A percentile compares a stretch with the other conserved stretches of the same genome.
These are phyloP conservation scores for Castor canadensis DNA, from an alignment of 2,113 vertebrate genomes.

Conservation along the genomic window DNA sequence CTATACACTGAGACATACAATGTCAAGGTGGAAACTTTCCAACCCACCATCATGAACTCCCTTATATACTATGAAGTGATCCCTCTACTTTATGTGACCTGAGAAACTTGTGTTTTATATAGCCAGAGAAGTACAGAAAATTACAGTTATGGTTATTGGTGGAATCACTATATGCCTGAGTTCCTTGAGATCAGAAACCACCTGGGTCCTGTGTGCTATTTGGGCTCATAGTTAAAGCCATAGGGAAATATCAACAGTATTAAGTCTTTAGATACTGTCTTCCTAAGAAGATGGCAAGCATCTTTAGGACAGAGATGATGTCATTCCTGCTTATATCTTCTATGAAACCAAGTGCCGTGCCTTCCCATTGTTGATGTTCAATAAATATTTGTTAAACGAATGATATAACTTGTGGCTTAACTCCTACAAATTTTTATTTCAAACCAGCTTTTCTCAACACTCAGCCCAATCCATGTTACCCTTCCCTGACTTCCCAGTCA, in stretches of 20 bases:
- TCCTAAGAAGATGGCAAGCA: neutral
- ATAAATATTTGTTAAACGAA: constrained; percentile 41
- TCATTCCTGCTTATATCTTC: neutral
- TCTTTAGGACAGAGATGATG: neutral
- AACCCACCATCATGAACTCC: neutral
- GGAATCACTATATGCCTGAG: neutral
- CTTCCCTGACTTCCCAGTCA: neutral
- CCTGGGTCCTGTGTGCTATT: neutral
- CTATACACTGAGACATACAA: neutral
- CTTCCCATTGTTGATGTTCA: neutral
- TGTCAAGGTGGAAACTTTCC: constrained; percentile 2
- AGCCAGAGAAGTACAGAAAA: constrained; percentile 19
- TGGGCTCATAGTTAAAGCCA: neutral
- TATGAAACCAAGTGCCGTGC: neutral
- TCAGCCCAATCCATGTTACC: neutral
- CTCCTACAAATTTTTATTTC: constrained; percentile 48
- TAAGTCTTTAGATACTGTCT: neutral
- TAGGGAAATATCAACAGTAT: neutral
- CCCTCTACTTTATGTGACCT: neutral
- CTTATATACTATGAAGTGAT: neutral
- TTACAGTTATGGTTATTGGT: neutral
- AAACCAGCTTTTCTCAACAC: constrained; percentile 2
- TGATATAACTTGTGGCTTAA: neutral
- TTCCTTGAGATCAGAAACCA: neutral
- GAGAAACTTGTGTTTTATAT: neutral